Conservation (phyloP, 1,140 invertebrate species). For the Heterodera schachtii region DNA sequence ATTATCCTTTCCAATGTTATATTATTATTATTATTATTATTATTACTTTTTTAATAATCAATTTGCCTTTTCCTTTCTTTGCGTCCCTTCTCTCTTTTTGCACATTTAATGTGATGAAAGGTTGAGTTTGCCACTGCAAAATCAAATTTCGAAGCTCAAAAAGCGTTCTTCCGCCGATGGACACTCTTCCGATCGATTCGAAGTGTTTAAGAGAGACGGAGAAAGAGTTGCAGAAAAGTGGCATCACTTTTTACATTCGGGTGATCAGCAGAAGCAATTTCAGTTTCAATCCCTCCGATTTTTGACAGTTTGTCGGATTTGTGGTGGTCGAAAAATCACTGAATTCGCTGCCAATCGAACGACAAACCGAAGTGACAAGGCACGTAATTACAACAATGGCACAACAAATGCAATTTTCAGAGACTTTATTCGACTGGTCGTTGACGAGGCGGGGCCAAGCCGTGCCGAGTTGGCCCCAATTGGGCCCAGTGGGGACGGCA, state of each 20-base stretch:
- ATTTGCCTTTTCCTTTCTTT: no score
- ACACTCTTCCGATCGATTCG: not conserved
- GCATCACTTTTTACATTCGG: slow-evolving; percentile 11
- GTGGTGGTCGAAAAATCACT: slow-evolving; percentile 12
- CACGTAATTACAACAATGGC: not conserved
- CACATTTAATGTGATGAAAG: no score
- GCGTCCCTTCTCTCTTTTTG: no score
- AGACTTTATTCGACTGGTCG: not conserved
- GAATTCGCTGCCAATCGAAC: slow-evolving; percentile 7
- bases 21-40: no score
- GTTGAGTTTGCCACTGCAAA: no score
- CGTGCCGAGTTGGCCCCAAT: not conserved
- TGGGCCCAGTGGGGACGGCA: no score
- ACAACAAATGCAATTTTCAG: not conserved
- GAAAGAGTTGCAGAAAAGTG: slow-evolving; percentile 15
- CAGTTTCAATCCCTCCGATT: not conserved
- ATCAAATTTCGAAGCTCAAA: no score
- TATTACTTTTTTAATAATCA: no score
- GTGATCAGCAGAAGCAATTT: not conserved
- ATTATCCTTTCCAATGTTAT: no score
- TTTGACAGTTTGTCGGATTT: slow-evolving; percentile 9
- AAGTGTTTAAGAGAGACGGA: slow-evolving; percentile 5
- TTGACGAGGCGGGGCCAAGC: not conserved
- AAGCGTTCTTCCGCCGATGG: not conserved
- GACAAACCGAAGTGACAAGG: slow-evolving; percentile 16